Conservation (phyloP, 2,113 vertebrate genomes). For the Picathartes gymnocephalus region DNA sequence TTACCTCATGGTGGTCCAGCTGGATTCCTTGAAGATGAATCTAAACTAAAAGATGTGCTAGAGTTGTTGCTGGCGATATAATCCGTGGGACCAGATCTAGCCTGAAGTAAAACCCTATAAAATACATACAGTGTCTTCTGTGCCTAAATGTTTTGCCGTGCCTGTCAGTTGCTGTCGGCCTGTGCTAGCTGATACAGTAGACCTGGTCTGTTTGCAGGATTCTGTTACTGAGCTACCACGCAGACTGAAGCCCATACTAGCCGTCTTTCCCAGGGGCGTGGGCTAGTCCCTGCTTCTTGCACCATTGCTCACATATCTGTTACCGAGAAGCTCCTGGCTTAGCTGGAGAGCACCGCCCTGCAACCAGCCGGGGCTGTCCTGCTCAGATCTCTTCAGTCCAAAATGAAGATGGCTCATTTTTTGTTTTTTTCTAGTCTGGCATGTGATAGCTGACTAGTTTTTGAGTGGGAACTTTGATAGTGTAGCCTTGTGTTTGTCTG, state of each 20-base stretch:
- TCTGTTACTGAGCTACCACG: accelerated
- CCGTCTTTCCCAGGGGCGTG: accelerated
- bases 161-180: background rate
- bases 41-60: background rate
- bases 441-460: background rate
- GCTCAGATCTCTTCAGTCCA: background rate
- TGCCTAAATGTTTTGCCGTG: background rate
- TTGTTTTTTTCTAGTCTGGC: background rate
- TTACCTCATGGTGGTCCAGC: background rate
- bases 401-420: background rate
- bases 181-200: background rate
- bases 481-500: background rate
- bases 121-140: background rate
- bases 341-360: background rate
- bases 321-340: background rate
- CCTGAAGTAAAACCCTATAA: background rate
- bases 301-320: accelerated
- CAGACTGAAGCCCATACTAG: background rate
- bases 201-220: background rate
- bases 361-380: background rate
- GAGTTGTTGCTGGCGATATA: background rate
- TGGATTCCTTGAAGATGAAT: slow-evolving; percentile 10
- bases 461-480: background rate
- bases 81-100: background rate
- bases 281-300: background rate